Evolutionary conservation across 2,797 vertebrate genomes (phyloP).

Genomic region (Pseudotriccus pelzelni): DNA sequence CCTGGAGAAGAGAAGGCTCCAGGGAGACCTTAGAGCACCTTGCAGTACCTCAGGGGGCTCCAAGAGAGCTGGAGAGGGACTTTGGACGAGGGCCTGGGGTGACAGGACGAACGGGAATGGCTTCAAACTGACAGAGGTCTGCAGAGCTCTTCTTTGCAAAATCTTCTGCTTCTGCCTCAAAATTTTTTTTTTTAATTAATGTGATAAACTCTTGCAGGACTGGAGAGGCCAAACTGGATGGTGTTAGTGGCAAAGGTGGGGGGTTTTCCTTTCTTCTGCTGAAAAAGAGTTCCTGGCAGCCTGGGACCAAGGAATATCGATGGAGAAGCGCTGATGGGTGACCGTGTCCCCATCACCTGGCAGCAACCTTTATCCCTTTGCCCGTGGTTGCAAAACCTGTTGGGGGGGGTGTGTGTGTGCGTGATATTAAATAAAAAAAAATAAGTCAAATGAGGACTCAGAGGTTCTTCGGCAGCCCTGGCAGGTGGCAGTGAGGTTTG

Average conservation of each 20-base stretch:
- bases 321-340: accelerated
- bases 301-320: accelerated
- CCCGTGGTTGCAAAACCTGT: neutral
- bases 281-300: neutral
- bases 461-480: neutral
- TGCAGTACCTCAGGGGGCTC: neutral
- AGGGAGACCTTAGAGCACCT: neutral
- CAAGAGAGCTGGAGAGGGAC: neutral
- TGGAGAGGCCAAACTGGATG: neutral
- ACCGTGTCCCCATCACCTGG: neutral
- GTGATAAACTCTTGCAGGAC: neutral
- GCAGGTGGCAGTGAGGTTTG: neutral
- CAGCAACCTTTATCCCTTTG: accelerated
- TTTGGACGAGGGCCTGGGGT: neutral
- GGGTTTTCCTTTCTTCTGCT: neutral
- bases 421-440: neutral
- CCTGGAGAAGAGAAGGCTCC: neutral
- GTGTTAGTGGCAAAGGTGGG: too few species aligned
- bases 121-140: neutral
- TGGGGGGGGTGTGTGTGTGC: neutral
- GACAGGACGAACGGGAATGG: neutral
- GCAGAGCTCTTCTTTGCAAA: neutral
- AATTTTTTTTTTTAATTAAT: neutral
- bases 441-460: neutral
- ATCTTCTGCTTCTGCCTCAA: neutral